Conservation (phyloP, 2,888 invertebrate genomes). For the Dilophus febrilis region DNA sequence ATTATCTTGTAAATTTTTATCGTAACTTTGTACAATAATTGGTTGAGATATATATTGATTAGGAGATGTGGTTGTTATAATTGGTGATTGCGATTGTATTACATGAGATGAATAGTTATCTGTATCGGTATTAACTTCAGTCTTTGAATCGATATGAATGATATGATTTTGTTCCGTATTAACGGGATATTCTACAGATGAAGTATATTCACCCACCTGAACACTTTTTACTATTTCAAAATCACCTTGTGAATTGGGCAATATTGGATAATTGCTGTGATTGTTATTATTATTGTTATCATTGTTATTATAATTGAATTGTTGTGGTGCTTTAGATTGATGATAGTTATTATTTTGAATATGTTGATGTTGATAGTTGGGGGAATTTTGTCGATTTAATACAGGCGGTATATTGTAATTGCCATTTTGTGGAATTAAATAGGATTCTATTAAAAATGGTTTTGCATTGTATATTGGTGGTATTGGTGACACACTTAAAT, state of each 20-base stretch:
- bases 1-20: conserved; percentile 25
- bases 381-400: conserved; percentile 6
- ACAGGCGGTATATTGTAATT: too few relatives aligned
- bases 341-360: conserved; percentile 3
- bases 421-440: conserved; percentile 2
- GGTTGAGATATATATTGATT: conserved; percentile 19
- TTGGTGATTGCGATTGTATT: too few relatives aligned
- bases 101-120: too few relatives aligned
- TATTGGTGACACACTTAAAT: conserved; percentile 41
- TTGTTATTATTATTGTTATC: too few relatives aligned
- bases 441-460: conserved; percentile 31
- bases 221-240: conserved; percentile 45
- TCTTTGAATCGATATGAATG: not conserved
- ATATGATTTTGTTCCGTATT: conserved; percentile 38
- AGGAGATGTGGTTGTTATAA: conserved; percentile 6
- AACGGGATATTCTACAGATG: conserved; percentile 54
- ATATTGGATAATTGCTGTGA: not conserved
- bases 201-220: conserved; percentile 47
- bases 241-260: conserved; percentile 19
- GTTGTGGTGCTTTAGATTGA: conserved; percentile 1
- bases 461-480: conserved; percentile 45
- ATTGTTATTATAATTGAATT: too few relatives aligned
- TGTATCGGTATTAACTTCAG: conserved; percentile 1
- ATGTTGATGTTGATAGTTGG: too few relatives aligned
- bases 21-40: conserved; percentile 22